phyloP scores from a whole-genome alignment of 2,888 invertebrate species.

The Hartigia nigra region DNA sequence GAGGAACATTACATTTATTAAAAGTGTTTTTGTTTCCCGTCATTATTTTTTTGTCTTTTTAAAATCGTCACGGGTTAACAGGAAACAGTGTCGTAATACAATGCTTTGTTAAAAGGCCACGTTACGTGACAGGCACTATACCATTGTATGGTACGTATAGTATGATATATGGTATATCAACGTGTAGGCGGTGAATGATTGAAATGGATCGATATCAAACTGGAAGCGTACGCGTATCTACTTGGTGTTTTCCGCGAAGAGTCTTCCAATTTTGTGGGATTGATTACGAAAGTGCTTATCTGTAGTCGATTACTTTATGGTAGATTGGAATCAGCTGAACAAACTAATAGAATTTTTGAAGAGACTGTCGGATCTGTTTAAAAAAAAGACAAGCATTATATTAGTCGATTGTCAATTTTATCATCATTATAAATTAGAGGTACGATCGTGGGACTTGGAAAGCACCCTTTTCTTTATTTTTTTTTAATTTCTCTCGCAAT shows the following conservation, averaged over 20 bases:
- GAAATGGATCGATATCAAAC: constrained; percentile 17
- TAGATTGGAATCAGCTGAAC: background rate
- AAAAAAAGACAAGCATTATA: background rate
- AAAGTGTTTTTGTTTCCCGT: background rate
- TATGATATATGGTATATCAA: background rate
- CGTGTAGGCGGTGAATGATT: constrained; percentile 16
- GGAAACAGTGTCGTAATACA: background rate
- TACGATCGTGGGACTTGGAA: background rate
- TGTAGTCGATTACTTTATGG: background rate
- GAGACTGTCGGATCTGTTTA: background rate
- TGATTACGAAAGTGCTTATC: background rate
- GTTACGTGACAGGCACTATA: background rate
- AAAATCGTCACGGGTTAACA: background rate
- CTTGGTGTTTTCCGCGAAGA: background rate
- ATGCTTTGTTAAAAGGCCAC: background rate
- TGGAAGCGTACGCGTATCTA: background rate
- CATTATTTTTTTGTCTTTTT: background rate
- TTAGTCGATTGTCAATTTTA: background rate
- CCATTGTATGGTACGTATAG: background rate
- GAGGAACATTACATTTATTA: background rate
- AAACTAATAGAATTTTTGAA: background rate
- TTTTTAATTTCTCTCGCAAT: background rate
- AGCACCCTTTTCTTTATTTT: background rate
- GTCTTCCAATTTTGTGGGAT: background rate
- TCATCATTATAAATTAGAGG: background rate